These are phyloP conservation scores for Aphelocoma coerulescens DNA, from an alignment of 2,113 vertebrate genomes.

Conservation along the genomic window DNA sequence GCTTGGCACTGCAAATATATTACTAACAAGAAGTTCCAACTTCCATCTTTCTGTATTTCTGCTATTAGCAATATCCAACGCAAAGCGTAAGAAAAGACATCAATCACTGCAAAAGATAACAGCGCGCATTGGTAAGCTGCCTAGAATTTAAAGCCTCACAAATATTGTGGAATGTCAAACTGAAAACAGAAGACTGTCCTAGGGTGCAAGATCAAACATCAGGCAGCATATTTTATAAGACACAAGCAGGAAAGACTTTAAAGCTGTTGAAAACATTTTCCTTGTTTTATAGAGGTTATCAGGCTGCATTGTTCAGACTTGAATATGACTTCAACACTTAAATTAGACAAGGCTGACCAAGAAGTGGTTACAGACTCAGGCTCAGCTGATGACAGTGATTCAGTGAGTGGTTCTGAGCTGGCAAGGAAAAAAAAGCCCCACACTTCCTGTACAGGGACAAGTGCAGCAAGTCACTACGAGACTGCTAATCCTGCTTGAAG, in stretches of 20 bases:
- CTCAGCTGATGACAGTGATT: constrained; percentile 63
- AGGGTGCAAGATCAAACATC: constrained; percentile 4
- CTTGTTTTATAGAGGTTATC: not conserved
- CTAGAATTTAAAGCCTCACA: not conserved
- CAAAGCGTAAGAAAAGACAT: constrained; percentile 5
- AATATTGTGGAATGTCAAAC: not conserved
- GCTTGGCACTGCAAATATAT: not conserved
- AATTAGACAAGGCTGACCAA: constrained; percentile 10
- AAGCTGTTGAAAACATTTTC: not conserved
- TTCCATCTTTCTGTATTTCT: not conserved
- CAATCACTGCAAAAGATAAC: constrained; percentile 2
- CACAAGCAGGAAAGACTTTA: not conserved
- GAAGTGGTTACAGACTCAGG: constrained; percentile 21
- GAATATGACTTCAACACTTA: not conserved
- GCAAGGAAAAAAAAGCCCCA: constrained; percentile 31
- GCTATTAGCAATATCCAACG: not conserved
- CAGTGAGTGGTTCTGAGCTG: constrained; percentile 47
- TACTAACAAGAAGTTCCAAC: not conserved
- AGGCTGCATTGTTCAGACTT: not conserved
- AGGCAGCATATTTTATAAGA: not conserved
- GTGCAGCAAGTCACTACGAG: not conserved
- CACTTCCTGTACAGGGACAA: constrained; percentile 29
- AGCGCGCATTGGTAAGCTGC: not conserved
- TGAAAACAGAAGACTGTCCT: not conserved
- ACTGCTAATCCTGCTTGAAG: not conserved